Evolutionary conservation across 2,888 invertebrate species (phyloP).

Genomic region (Synanthedon vespiformis): DNA sequence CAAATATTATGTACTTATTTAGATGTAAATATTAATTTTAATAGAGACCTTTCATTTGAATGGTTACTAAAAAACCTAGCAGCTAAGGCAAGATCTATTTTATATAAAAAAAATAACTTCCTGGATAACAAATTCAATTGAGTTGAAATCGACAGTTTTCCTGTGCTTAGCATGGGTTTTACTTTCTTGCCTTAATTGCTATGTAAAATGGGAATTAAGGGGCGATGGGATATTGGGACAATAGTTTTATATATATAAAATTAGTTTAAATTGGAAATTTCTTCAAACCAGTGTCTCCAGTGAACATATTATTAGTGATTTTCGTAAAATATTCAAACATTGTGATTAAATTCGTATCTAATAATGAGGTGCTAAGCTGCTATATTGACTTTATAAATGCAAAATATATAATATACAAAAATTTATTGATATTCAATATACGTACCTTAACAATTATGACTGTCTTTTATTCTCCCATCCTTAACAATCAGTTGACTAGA

Average conservation of each 20-base stretch:
- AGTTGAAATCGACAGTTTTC: neutral
- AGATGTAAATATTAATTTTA: constrained; percentile 19
- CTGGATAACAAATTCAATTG: neutral
- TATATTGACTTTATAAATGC: constrained; percentile 26
- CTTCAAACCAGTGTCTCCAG: neutral
- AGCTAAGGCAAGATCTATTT: constrained; percentile 40
- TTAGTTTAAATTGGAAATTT: too few relatives aligned
- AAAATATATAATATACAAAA: constrained; percentile 39
- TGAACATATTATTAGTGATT: neutral
- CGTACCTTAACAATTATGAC: constrained; percentile 41
- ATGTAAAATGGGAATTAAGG: constrained; percentile 36
- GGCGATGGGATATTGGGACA: constrained; percentile 25
- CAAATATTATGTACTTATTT: constrained; percentile 7
- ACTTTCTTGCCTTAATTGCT: constrained; percentile 57
- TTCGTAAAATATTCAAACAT: too few relatives aligned
- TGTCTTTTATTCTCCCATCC: constrained; percentile 10
- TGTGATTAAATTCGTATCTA: constrained; percentile 1
- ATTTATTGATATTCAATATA: constrained; percentile 45
- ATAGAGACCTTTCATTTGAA: constrained; percentile 10
- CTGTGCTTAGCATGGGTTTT: neutral
- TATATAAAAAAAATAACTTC: too few relatives aligned
- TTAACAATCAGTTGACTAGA: too few relatives aligned
- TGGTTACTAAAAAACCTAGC: constrained; percentile 42
- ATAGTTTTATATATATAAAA: too few relatives aligned
- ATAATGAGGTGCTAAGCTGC: constrained; percentile 43